A percentile compares a stretch with the other conserved stretches of the same genome.
phyloP scores from a whole-genome alignment of 1,140 invertebrate species.

The Drosophila neocordata region DNA sequence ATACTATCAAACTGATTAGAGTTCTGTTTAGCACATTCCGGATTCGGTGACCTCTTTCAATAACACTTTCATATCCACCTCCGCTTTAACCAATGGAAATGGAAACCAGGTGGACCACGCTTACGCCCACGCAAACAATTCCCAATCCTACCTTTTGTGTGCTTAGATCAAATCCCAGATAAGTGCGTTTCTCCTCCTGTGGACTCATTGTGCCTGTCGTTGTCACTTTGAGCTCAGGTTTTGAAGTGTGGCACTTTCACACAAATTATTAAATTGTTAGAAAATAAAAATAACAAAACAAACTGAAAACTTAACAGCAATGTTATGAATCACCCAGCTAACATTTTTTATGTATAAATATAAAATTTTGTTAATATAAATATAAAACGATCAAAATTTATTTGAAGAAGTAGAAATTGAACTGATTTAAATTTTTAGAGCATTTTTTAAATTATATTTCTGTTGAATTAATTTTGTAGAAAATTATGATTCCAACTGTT shows the following conservation, averaged over 20 bases:
- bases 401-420: no score
- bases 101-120: background rate
- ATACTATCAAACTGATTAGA: conserved; percentile 1
- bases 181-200: conserved; percentile 81
- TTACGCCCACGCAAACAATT: background rate
- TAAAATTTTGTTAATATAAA: no score
- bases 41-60: conserved; percentile 28
- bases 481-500: no score
- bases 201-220: conserved; percentile 49
- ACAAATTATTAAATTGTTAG: background rate
- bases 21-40: no score
- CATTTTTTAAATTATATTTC: no score
- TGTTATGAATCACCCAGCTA: no score
- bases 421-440: no score
- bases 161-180: conserved; percentile 91
- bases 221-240: conserved; percentile 13
- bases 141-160: conserved; percentile 89
- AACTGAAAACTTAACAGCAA: background rate
- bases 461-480: no score
- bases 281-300: background rate
- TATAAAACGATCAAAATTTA: no score
- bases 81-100: background rate
- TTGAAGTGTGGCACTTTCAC: conserved; percentile 8
- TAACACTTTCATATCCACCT: conserved; percentile 15
- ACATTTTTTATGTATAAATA: no score